Evolutionary conservation across 2,797 vertebrate genomes (phyloP), one percentile per base, ranked within the genome.

Genomic region (Ataeniobius toweri): DNA sequence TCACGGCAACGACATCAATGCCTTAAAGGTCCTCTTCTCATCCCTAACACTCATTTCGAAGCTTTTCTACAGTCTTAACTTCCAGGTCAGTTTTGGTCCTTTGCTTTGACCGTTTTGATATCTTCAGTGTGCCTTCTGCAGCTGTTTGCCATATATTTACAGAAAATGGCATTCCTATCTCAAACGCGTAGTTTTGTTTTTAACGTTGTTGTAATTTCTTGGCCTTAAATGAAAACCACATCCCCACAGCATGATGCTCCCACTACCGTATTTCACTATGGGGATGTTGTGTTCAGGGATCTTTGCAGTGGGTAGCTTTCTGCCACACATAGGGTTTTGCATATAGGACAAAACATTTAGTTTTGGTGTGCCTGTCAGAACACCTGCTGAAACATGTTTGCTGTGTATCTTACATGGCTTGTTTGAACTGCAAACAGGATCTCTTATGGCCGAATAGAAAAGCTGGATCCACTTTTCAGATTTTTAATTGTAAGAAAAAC

Each of bases 61-160:
- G 90, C 95, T 99, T 41, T 99, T 99, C 93, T 99, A 99, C 93
- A 99, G 98, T 94, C 97, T 99, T 83, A 99, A 99, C 93, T 99
- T 99, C 84, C 98, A 99, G 96, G 98, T 99, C 84, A 90, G 94
- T 85, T 83, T 6, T 55, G 1, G 83, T 70, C 41, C 9, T 50
- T 22, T 83, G 18, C 24, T 51, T 10, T 31, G 18, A 22, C 10
- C 1, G 10, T 41, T 22, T 58, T 77, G 20, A 3, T 81, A 10
- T 53, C 69, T 20, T 13, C 2, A 71, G 16, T 5, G 63, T 67
- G 22, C 26, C 20, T 7, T 48, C 13, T 6, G n/a, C 20, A 44
- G 65, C 39, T 3, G 5, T 24, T 68, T 68, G 22, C 14, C 61
- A 31, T 31, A 20, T 36, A 20, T 36, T 6, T 20, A 63, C 12